Evolutionary conservation across 2,797 vertebrate species (phyloP).

Genomic region (Premnoplex brunnescens): DNA sequence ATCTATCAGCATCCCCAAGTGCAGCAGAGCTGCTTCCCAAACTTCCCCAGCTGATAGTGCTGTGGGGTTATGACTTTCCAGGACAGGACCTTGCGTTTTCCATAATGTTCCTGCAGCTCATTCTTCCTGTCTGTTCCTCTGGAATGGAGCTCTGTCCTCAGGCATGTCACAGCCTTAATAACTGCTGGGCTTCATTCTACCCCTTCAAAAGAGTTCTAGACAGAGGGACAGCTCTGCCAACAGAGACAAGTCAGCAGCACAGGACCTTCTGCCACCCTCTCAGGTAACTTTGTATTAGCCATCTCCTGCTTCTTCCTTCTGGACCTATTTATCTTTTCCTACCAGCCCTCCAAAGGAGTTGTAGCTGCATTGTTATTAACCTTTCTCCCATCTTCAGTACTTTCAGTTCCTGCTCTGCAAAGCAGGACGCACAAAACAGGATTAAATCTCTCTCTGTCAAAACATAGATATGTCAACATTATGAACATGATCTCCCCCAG

Average conservation of each 20-base stretch:
- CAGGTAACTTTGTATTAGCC: neutral
- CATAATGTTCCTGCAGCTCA: neutral
- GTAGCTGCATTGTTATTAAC: neutral
- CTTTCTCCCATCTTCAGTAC: neutral
- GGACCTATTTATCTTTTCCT: neutral
- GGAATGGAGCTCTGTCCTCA: neutral
- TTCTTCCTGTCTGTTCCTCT: neutral
- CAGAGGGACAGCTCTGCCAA: neutral
- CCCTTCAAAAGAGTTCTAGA: neutral
- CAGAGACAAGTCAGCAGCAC: neutral
- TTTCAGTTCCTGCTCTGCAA: neutral
- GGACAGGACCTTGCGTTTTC: neutral
- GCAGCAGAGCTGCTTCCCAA: neutral
- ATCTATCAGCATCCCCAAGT: neutral
- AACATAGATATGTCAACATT: neutral
- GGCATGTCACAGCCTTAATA: neutral
- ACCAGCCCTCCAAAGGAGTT: neutral
- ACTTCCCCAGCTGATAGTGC: neutral
- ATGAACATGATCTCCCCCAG: neutral
- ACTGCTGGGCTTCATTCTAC: neutral
- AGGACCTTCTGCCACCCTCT: neutral
- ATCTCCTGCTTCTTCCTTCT: neutral
- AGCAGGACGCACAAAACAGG: neutral
- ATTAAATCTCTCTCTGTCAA: neutral
- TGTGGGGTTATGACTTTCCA: neutral